Base-by-base conservation (phyloP, 2,888 invertebrate genomes). In the Busseola fusca region DNA sequence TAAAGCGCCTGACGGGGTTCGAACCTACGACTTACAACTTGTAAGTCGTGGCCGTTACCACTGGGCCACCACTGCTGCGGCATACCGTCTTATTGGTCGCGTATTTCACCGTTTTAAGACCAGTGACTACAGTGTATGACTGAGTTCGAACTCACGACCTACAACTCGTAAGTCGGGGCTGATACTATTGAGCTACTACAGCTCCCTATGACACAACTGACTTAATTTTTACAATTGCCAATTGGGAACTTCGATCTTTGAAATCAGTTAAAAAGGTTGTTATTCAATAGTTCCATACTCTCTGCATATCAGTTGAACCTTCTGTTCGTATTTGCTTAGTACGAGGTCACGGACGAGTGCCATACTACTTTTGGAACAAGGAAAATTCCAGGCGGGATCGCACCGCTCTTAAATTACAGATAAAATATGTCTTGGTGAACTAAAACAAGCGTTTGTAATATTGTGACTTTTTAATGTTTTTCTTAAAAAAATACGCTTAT, bases 361-460 rank as follows among this genome's bases (percentile, higher is more conserved):
- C 73, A 72, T 69, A 78, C 76, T 85, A 87, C 87, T 84, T 87
- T 87, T 79, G 72, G 87, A 74, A 76, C 66, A 80, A 86, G 86
- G 86, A 83, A 88, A 86, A 86, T 81, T 80, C 76, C 27, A 67
- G 64, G 45, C 64, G 30, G 57, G 57, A 34, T 79, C 75, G 59
- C 62, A 75, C 67, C 40, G 66, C 52, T 65, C 60, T 79, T 82
- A 60, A 76, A 76, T 79, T 82, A 71, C 72, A 64, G 56, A 82
- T 69, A 73, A 76, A 78, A 70, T 68, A 81, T 71, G 66, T 60
- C 63, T 63, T 70, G 25, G 3, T 3, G 62, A 56, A 68, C 78
- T 72, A 60, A 72, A 62, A 57, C 72, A 57, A 54, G 45, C 64
- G 50, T 71, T 27, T 27, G 27, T 64, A 18, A 52, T 57, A 25